Percentiles rank a stretch among this genome's conserved stretches.
These are phyloP conservation scores for Lasioglossum villosulum DNA, from an alignment of 2,888 invertebrate species.

Conservation along the genomic window DNA sequence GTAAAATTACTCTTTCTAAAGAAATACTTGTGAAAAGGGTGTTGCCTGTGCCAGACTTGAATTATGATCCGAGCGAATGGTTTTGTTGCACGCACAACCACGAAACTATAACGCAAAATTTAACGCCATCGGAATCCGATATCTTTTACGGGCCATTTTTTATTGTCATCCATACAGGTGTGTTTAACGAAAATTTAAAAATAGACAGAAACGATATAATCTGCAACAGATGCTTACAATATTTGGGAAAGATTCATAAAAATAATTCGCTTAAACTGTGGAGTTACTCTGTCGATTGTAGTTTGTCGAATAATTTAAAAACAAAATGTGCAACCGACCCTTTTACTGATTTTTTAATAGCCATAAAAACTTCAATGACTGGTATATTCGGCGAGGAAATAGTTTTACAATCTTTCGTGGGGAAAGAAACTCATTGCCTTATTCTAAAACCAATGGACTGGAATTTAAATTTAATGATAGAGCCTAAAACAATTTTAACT, in stretches of 20 bases:
- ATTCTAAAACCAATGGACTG: conserved; percentile 79
- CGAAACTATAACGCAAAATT: conserved; percentile 49
- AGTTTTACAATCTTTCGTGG: conserved; percentile 74
- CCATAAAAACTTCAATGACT: conserved; percentile 73
- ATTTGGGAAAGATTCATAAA: conserved; percentile 73
- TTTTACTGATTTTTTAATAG: conserved; percentile 77
- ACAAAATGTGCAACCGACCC: conserved; percentile 66
- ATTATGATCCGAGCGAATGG: conserved; percentile 81
- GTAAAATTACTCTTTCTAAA: conserved; percentile 77
- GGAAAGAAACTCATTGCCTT: conserved; percentile 72
- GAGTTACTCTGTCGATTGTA: conserved; percentile 78
- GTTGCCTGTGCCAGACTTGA: conserved; percentile 78
- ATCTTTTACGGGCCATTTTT: conserved; percentile 79
- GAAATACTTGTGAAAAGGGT: conserved; percentile 73
- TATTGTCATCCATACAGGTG: conserved; percentile 71
- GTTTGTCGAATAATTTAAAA: conserved; percentile 34
- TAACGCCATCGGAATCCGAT: conserved; percentile 76
- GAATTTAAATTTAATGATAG: conserved; percentile 77
- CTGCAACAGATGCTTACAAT: conserved; percentile 78
- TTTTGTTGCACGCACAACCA: conserved; percentile 79
- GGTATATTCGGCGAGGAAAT: conserved; percentile 76
- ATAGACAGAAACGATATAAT: conserved; percentile 68
- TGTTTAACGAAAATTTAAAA: conserved; percentile 72
- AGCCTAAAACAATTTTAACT: conserved; percentile 55
- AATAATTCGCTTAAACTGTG: conserved; percentile 77